Conservation (phyloP, 2,113 vertebrate genomes). For the Pelecanus crispus region DNA sequence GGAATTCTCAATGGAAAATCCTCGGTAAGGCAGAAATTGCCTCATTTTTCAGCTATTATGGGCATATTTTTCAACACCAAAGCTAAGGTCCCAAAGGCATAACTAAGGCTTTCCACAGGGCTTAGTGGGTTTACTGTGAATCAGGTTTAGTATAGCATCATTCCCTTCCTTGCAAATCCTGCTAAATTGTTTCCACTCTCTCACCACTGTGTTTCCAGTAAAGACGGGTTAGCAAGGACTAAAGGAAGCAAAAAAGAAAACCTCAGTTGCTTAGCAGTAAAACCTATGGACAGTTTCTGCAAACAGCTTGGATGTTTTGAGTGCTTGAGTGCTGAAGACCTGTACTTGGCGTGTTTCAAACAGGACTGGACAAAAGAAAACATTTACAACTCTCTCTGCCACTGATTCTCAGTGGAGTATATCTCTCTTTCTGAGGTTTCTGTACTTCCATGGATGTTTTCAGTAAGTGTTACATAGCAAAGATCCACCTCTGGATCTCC, state of each 20-base stretch:
- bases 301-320: neutral
- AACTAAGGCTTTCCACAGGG: neutral
- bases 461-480: neutral
- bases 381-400: neutral
- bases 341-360: neutral
- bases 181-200: constrained; percentile 15
- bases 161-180: neutral
- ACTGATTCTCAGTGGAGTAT: neutral
- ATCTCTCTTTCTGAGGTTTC: neutral
- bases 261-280: neutral
- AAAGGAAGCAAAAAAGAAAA: neutral
- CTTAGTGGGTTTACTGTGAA: neutral
- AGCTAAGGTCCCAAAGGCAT: neutral
- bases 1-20: neutral
- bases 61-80: neutral
- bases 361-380: neutral
- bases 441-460: neutral
- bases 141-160: neutral
- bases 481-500: neutral
- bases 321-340: neutral
- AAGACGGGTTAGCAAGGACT: neutral
- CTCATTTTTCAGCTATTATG: neutral
- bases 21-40: neutral
- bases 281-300: neutral
- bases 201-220: neutral